Evolutionary conservation across 53 echinoderm and acorn worm species (phyloP).

Genomic region (Holothuria leucospilota): DNA sequence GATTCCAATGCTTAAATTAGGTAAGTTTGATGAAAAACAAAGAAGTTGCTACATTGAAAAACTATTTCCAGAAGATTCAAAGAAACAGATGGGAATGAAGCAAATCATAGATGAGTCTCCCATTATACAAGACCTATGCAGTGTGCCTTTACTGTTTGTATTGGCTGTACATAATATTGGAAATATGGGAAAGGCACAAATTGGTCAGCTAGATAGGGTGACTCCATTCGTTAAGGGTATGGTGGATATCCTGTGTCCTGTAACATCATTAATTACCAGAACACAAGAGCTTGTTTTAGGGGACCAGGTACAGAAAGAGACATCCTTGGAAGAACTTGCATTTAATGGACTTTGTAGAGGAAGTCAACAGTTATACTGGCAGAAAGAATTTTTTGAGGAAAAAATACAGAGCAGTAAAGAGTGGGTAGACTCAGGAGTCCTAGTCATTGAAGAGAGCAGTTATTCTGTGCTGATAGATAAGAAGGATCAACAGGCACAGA

Average conservation of each 20-base stretch:
- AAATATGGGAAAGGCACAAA: background rate
- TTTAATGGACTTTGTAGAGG: constrained; percentile 31
- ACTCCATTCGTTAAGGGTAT: constrained; percentile 5
- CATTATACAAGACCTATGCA: background rate
- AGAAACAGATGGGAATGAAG: no score
- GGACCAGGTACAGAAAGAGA: background rate
- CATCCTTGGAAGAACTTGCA: constrained; percentile 15
- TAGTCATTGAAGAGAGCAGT: constrained; percentile 19
- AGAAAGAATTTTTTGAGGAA: background rate
- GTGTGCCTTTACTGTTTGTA: no score
- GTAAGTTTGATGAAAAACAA: constrained; percentile 9
- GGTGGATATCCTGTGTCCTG: background rate
- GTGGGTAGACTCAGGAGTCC: constrained; percentile 16
- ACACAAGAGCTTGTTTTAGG: no score
- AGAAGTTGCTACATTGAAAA: constrained; percentile 9
- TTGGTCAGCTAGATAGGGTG: background rate
- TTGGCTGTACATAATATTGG: background rate
- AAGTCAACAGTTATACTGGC: constrained; percentile 12
- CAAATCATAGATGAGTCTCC: no score
- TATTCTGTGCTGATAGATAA: background rate
- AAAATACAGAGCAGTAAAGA: constrained; percentile 9
- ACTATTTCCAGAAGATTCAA: background rate
- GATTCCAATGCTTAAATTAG: background rate
- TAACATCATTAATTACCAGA: no score
- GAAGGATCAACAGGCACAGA: no score